Percentiles rank a stretch among this genome's conserved stretches.
These are phyloP conservation scores for Odontamblyopus rebecca DNA, from an alignment of 2,797 vertebrate species.

Conservation along the genomic window DNA sequence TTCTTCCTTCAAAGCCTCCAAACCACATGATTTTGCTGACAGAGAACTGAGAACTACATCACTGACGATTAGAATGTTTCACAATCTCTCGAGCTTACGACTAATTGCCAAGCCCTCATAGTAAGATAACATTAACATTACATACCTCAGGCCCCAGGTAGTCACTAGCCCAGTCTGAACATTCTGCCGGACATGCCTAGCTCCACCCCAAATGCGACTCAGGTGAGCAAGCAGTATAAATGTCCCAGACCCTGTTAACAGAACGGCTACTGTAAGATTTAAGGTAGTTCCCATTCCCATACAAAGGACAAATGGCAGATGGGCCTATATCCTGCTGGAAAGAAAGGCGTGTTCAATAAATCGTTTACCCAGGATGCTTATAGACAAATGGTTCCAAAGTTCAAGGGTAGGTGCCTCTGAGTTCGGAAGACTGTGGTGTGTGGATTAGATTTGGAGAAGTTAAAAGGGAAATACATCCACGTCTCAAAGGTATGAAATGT, in stretches of 20 bases:
- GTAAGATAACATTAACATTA: background rate
- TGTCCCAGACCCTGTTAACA: conserved; percentile 75
- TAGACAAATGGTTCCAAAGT: conserved; percentile 79
- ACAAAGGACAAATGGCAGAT: conserved; percentile 33
- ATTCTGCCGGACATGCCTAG: conserved; percentile 72
- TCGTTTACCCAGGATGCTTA: conserved; percentile 75
- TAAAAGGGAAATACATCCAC: conserved; percentile 12
- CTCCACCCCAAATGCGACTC: conserved; percentile 79
- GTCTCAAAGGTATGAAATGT: conserved; percentile 1
- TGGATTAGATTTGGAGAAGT: conserved; percentile 28
- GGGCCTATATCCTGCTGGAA: conserved; percentile 34
- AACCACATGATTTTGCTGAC: no score
- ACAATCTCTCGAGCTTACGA: no score
- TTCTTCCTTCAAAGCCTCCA: no score
- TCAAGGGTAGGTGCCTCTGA: conserved; percentile 72
- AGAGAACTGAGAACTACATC: no score
- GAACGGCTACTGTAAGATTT: conserved; percentile 14
- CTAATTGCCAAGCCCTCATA: background rate
- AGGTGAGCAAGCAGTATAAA: conserved; percentile 82
- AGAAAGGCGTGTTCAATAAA: conserved; percentile 76
- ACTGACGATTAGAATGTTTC: no score
- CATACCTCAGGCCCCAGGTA: conserved; percentile 80
- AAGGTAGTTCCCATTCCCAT: conserved; percentile 12
- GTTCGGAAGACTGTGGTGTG: conserved; percentile 32
- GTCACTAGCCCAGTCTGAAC: conserved; percentile 82